Conservation (phyloP, 2,797 vertebrate species). For the Novumbra hubbsi region DNA sequence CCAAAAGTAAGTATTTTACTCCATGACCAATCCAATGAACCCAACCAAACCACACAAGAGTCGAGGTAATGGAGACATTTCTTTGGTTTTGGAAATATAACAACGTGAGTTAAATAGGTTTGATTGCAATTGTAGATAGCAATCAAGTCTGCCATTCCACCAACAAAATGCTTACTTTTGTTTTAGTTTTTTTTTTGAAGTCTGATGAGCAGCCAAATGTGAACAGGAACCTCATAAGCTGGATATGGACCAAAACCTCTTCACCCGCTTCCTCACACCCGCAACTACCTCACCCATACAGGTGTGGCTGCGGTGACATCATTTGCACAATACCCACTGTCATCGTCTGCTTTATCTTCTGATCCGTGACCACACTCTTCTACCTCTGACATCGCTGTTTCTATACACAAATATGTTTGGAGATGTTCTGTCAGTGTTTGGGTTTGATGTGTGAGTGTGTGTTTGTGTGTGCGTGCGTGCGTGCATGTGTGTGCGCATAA, state of each 20-base stretch:
- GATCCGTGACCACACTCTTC: slow-evolving; percentile 27
- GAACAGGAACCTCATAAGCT: slow-evolving; percentile 11
- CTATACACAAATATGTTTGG: slow-evolving; percentile 71
- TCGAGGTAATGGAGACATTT: neutral
- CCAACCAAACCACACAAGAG: slow-evolving; percentile 20
- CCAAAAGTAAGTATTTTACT: slow-evolving; percentile 65
- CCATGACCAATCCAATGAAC: slow-evolving; percentile 64
- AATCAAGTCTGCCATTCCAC: slow-evolving; percentile 50
- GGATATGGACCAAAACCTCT: neutral
- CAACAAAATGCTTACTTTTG: slow-evolving; percentile 42
- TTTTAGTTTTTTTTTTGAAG: slow-evolving; percentile 68
- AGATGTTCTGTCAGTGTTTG: slow-evolving; percentile 63
- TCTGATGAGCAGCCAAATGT: slow-evolving; percentile 61
- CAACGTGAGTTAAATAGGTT: slow-evolving; percentile 58
- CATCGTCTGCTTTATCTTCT: slow-evolving; percentile 19
- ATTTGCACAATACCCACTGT: slow-evolving; percentile 21
- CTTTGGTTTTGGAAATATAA: slow-evolving; percentile 38
- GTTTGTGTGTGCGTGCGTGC: neutral
- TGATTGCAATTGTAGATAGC: slow-evolving; percentile 70
- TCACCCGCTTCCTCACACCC: neutral
- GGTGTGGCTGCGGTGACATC: slow-evolving; percentile 29
- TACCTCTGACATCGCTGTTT: slow-evolving; percentile 51
- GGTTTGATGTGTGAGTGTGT: slow-evolving; percentile 24
- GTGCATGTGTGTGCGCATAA: neutral
- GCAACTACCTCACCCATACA: slow-evolving; percentile 18